Percentiles rank a stretch among this genome's conserved stretches.
Evolutionary conservation across 2,113 vertebrate genomes (phyloP).

Genomic region (Aspidoscelis tigris): DNA sequence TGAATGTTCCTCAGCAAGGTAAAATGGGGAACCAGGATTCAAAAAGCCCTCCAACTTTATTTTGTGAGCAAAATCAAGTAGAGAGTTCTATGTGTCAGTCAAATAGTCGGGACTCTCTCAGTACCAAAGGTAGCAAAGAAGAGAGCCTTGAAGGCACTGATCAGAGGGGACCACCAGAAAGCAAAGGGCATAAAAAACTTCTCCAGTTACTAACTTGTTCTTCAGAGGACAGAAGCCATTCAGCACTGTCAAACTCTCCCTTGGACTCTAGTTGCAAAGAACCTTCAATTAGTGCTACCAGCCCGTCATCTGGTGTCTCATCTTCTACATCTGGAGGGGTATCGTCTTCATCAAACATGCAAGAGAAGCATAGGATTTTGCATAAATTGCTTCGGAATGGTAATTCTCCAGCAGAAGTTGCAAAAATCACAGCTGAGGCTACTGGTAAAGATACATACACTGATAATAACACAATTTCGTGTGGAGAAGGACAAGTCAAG

Average conservation of each 20-base stretch:
- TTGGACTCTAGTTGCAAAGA: constrained; percentile 86
- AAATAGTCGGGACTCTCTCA: constrained; percentile 81
- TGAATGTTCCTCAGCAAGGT: constrained; percentile 82
- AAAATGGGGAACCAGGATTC: constrained; percentile 84
- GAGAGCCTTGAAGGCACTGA: constrained; percentile 74
- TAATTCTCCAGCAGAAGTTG: constrained; percentile 96
- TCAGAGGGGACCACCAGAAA: constrained; percentile 83
- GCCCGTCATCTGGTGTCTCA: constrained; percentile 88
- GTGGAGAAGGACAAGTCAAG: constrained; percentile 76
- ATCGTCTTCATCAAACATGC: constrained; percentile 83
- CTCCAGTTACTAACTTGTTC: constrained; percentile 94
- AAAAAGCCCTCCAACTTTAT: constrained; percentile 86
- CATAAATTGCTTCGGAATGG: constrained; percentile 97
- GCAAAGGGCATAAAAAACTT: constrained; percentile 93
- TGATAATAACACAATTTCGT: constrained; percentile 54
- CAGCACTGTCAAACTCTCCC: constrained; percentile 73
- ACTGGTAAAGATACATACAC: constrained; percentile 85
- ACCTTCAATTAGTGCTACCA: constrained; percentile 79
- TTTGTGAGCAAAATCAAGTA: constrained; percentile 82
- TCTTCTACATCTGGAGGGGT: constrained; percentile 85
- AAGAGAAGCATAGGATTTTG: constrained; percentile 97
- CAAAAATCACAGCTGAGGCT: constrained; percentile 93
- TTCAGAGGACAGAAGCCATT: constrained; percentile 86
- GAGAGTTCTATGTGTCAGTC: constrained; percentile 88
- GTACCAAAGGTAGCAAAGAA: constrained; percentile 82